A percentile compares a stretch with the other conserved stretches of the same genome.
These are phyloP conservation scores for Eulemur coronatus DNA, from an alignment of 2,797 vertebrate species.

Conservation along the genomic window DNA sequence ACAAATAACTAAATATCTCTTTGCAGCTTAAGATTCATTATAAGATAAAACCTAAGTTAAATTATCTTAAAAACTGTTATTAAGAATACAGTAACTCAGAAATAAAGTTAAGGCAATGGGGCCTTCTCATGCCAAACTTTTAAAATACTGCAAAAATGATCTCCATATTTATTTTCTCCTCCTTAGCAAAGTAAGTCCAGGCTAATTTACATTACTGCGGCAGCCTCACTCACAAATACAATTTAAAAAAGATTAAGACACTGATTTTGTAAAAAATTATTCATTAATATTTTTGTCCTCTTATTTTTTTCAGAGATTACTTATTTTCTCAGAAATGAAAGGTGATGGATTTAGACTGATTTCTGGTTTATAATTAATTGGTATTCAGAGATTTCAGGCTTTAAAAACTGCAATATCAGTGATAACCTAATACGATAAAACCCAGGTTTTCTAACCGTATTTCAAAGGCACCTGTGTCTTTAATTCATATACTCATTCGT, in stretches of 20 bases:
- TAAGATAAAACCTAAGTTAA: background rate
- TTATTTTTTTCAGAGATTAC: background rate
- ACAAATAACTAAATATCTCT: background rate
- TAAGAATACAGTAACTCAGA: background rate
- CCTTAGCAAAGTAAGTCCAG: background rate
- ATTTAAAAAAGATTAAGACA: background rate
- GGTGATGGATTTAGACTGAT: background rate
- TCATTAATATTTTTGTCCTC: constrained; percentile 41
- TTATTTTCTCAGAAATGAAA: constrained; percentile 36
- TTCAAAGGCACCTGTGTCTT: constrained; percentile 20
- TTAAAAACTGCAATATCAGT: background rate
- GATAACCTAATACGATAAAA: background rate
- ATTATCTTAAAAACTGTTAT: background rate
- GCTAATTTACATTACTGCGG: rapidly evolving
- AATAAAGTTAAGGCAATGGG: background rate
- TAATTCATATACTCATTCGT: background rate
- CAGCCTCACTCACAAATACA: background rate
- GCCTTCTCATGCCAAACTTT: background rate
- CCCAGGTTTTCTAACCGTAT: background rate
- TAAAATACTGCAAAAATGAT: background rate
- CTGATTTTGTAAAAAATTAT: background rate
- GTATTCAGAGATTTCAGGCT: background rate
- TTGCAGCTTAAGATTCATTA: background rate
- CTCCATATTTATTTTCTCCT: background rate
- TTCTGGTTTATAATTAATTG: background rate